Evolutionary conservation across 2,797 vertebrate genomes (phyloP).

Genomic region (Chelidonichthys spinosus): DNA sequence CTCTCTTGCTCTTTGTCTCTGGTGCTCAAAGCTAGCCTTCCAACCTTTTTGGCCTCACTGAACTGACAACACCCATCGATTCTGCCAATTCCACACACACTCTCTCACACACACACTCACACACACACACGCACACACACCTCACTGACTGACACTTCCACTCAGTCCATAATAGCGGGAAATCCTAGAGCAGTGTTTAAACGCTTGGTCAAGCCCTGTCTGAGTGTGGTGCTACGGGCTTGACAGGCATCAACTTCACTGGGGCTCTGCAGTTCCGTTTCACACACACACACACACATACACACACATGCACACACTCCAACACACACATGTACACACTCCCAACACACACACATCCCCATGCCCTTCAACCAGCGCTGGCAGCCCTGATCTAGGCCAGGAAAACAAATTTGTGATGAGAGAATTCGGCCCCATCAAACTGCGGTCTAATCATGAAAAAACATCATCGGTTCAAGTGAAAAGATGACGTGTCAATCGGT

Average conservation of each 20-base stretch:
- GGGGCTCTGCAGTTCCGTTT: conserved; percentile 48
- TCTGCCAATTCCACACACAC: conserved; percentile 32
- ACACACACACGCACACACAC: conserved; percentile 29
- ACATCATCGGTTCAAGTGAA: conserved; percentile 10
- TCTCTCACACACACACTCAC: conserved; percentile 13
- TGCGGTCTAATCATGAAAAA: conserved; percentile 41
- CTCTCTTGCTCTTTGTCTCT: conserved; percentile 26
- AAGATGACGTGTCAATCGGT: conserved; percentile 19
- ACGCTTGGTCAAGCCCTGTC: conserved; percentile 75
- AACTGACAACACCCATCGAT: conserved; percentile 45
- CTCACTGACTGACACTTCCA: conserved; percentile 71
- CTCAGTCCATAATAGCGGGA: conserved; percentile 64
- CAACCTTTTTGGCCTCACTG: conserved; percentile 44
- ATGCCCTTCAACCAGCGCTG: neutral
- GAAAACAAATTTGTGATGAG: conserved; percentile 58
- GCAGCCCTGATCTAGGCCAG: conserved; percentile 48
- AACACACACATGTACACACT: neutral
- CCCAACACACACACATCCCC: neutral
- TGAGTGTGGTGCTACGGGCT: conserved; percentile 63
- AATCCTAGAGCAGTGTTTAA: conserved; percentile 76
- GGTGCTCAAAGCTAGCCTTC: conserved; percentile 38
- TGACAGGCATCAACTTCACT: conserved; percentile 76
- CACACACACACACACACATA: conserved; percentile 18
- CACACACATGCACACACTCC: neutral
- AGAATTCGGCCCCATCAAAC: conserved; percentile 40